phyloP scores from a whole-genome alignment of 1,140 invertebrate genomes.

The Drosophila orena region DNA sequence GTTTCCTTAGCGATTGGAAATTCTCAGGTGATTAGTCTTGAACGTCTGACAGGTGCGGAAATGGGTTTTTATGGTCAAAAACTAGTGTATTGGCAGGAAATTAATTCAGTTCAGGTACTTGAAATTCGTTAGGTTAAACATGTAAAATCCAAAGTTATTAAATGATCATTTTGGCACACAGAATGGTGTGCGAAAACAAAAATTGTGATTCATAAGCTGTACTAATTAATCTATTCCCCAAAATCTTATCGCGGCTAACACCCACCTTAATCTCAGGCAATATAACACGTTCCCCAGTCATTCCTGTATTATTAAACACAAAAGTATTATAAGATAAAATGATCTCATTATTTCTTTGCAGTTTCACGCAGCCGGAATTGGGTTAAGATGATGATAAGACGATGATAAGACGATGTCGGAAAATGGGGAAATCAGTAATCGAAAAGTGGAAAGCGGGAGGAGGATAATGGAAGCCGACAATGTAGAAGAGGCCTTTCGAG shows the following conservation, averaged over 20 bases:
- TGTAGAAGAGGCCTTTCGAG: slow-evolving; percentile 61
- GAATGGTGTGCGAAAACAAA: too few species aligned
- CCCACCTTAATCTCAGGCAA: slow-evolving; percentile 7
- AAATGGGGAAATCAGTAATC: slow-evolving; percentile 17
- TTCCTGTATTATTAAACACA: neutral
- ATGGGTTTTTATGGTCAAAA: slow-evolving; percentile 8
- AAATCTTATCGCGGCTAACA: slow-evolving; percentile 3
- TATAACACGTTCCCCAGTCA: neutral
- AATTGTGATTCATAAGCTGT: too few species aligned
- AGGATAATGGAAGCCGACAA: slow-evolving; percentile 14
- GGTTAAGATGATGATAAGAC: slow-evolving; percentile 20
- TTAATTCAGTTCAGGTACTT: slow-evolving; percentile 4
- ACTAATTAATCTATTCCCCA: too few species aligned
- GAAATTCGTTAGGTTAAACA: neutral
- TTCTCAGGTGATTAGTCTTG: slow-evolving; percentile 20
- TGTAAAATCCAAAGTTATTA: neutral
- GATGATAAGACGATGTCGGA: slow-evolving; percentile 13
- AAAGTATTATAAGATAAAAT: neutral
- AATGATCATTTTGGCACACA: too few species aligned
- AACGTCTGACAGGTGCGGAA: neutral
- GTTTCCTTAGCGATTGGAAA: neutral
- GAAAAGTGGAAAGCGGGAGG: slow-evolving; percentile 7
- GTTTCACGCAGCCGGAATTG: slow-evolving; percentile 60
- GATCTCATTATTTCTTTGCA: slow-evolving; percentile 23
- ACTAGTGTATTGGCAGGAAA: neutral